Base-by-base conservation (phyloP, 1,140 invertebrate species). In the Drosophila tsacasi region DNA sequence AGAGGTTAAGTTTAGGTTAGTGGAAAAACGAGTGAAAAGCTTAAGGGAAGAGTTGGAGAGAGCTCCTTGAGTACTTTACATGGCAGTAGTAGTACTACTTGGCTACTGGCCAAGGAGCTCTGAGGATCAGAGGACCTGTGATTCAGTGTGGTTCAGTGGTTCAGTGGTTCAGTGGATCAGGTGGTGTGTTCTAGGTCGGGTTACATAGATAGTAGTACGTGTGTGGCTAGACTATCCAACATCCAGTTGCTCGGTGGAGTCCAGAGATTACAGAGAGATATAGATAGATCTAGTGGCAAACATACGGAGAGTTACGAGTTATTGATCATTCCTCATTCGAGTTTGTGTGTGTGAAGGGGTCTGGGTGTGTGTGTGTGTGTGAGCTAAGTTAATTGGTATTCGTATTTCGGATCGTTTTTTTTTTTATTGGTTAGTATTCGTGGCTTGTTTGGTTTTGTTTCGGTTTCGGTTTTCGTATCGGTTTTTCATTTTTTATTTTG, bases 301-400 rank as follows among this genome's bases (percentile, higher is more conserved):
- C 82, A 84, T 81, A 85, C 73, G 63, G 61, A 85, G 74, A 81
- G 81, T 81, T 84, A 77, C 61, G 75, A 81, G 75, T 76, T 75
- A 39, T 63, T 74, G 65, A 75, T 85, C 82, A 85, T 85, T 85
- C 82, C 60, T 83, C 83, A 86, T 82, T 64, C 74, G 74, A 59
- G 80, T 79, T 49, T 37, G 44, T 50, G 21, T 37, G 54, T 47
- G 69, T 57, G n/a, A 40, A 10, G 21, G 67, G 21, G 57, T 35
- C 44, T 37, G 12, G 46, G 30, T 23, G 12, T 62, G 57, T 46
- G 30, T 23, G 12, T 62, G 57, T 46, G 54, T 49, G 44, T 59
- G 52, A 76, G 64, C 42, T 65, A 76, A 73, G 67, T 72, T 89
- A 89, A 89, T 89, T 89, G 84, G 84, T 90, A 90, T 89, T 81